These are phyloP conservation scores for Apodemus sylvaticus DNA, from an alignment of 2,113 vertebrate genomes.

Conservation along the genomic window DNA sequence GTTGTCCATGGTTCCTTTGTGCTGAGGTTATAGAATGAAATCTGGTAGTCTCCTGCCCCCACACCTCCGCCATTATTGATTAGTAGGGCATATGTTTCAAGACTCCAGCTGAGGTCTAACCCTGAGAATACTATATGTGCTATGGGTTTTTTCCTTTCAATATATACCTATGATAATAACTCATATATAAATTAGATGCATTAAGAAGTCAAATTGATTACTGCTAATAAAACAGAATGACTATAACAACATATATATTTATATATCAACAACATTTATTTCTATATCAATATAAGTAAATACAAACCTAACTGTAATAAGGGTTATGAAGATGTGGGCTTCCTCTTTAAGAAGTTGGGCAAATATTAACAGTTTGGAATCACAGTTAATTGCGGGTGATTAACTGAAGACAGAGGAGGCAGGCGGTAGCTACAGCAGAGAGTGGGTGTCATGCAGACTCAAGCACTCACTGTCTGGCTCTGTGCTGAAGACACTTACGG, in stretches of 20 bases:
- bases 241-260: background rate
- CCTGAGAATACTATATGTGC: too few relatives aligned
- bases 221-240: background rate
- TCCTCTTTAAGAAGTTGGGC: background rate
- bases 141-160: background rate
- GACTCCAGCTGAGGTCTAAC: background rate
- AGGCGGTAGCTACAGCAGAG: background rate
- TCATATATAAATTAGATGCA: background rate
- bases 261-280: too few relatives aligned
- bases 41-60: accelerated
- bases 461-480: background rate
- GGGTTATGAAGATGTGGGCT: background rate
- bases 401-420: background rate
- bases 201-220: background rate
- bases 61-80: background rate
- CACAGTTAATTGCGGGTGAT: too few relatives aligned
- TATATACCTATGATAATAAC: background rate
- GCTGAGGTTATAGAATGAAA: background rate
- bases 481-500: background rate
- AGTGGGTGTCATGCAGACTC: accelerated
- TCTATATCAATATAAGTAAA: background rate
- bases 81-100: background rate
- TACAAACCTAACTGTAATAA: background rate
- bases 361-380: background rate
- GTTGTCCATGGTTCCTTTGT: background rate